These are phyloP conservation scores for Lophura nycthemera DNA, from an alignment of 2,113 vertebrate species.

Conservation along the genomic window DNA sequence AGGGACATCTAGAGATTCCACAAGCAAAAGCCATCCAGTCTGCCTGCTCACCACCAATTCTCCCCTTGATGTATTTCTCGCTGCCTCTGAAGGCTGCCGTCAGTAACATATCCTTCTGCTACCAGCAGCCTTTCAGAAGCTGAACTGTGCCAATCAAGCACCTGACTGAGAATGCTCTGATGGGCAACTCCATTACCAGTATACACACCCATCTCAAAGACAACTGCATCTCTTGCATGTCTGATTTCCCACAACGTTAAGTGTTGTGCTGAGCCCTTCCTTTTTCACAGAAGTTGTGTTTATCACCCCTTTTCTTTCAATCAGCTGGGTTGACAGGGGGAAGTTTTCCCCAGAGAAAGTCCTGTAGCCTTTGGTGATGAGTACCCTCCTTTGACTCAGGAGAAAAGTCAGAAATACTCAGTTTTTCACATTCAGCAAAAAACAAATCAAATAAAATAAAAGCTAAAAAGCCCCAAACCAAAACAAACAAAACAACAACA, in stretches of 20 bases:
- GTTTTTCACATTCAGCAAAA: neutral
- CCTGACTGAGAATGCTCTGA: neutral
- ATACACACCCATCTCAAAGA: neutral
- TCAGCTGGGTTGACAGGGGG: neutral
- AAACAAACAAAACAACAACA: neutral
- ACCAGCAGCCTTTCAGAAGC: neutral
- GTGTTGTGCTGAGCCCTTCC: neutral
- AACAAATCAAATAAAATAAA: neutral
- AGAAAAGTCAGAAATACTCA: neutral
- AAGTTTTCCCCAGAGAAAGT: neutral
- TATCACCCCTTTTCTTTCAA: neutral
- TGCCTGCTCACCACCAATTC: neutral
- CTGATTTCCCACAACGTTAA: neutral
- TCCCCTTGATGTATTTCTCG: slow-evolving; percentile 10
- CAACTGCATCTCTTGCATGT: neutral
- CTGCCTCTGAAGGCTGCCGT: neutral
- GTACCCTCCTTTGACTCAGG: neutral
- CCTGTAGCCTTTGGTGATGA: neutral
- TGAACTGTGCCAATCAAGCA: neutral
- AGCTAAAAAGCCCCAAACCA: neutral
- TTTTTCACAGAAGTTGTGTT: neutral
- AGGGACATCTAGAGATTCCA: neutral
- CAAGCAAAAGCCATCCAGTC: neutral
- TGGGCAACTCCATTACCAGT: neutral
- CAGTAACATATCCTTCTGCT: neutral